Percentiles rank a stretch among this genome's conserved stretches.
Conservation (phyloP, 2,888 invertebrate genomes). For the Drosophila mettleri region DNA sequence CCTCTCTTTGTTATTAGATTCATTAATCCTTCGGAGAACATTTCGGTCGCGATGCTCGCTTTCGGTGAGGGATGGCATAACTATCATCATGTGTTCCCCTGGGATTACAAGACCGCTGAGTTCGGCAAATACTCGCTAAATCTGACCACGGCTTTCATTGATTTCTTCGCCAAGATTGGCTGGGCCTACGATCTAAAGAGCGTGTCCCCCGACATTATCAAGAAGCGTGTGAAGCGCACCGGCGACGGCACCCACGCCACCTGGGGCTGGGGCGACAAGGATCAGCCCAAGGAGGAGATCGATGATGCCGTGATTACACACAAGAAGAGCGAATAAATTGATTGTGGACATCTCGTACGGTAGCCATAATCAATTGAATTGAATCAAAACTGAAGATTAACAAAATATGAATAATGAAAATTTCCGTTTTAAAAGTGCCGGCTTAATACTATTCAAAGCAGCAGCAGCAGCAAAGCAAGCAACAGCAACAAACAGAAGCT, state of each 20-base stretch:
- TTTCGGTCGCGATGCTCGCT: conserved; percentile 87
- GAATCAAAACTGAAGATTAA: conserved; percentile 38
- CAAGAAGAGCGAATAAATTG: conserved; percentile 86
- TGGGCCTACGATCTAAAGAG: conserved; percentile 95
- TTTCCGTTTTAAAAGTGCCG: conserved; percentile 55
- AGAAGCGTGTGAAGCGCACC: conserved; percentile 89
- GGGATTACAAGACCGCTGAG: conserved; percentile 94
- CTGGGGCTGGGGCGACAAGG: conserved; percentile 93
- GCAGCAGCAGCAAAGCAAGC: conserved; percentile 24
- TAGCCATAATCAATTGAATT: conserved; percentile 28
- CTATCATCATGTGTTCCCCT: conserved; percentile 93
- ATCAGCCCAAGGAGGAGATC: conserved; percentile 87
- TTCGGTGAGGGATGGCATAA: conserved; percentile 94
- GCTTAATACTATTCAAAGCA: conserved; percentile 38
- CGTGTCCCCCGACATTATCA: conserved; percentile 89
- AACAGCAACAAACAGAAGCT: conserved; percentile 16
- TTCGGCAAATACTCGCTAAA: conserved; percentile 90
- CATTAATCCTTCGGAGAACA: conserved; percentile 89
- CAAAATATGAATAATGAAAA: conserved; percentile 28
- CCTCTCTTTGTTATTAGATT: conserved; percentile 79
- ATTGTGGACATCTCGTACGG: conserved; percentile 1
- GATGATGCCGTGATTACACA: conserved; percentile 87
- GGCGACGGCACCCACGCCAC: conserved; percentile 91
- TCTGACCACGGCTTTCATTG: conserved; percentile 91
- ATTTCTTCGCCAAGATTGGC: conserved; percentile 92